A percentile compares a stretch with the other conserved stretches of the same genome.
phyloP scores from a whole-genome alignment of 2,113 vertebrate species.

The Crotophaga sulcirostris region DNA sequence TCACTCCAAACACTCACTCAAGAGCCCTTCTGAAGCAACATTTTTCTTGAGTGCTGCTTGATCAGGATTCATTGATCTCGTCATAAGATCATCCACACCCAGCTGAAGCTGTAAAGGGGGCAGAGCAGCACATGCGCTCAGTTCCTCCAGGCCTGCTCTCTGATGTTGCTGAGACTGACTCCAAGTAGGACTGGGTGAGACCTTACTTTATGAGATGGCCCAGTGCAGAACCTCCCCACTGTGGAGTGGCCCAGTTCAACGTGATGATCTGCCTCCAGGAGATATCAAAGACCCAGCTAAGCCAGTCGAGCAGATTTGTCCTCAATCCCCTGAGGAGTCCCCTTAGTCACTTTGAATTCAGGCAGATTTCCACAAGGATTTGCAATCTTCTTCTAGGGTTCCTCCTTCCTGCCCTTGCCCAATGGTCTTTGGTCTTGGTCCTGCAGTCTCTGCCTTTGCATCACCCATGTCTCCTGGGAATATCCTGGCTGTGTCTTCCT shows the following conservation, averaged over 20 bases:
- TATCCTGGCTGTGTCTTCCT: neutral
- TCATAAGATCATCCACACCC: neutral
- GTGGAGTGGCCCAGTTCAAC: fast-evolving
- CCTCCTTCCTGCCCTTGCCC: neutral
- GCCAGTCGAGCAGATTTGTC: neutral
- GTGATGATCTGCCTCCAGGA: neutral
- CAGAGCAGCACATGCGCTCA: neutral
- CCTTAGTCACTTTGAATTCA: neutral
- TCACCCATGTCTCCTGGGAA: fast-evolving
- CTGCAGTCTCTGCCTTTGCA: neutral
- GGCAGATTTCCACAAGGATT: too few species aligned
- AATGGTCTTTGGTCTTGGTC: neutral
- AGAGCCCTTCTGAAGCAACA: neutral
- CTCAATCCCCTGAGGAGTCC: neutral
- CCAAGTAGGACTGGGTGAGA: neutral
- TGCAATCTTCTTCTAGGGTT: neutral
- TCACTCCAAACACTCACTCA: neutral
- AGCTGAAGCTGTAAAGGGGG: neutral
- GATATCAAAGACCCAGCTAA: neutral
- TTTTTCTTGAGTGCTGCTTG: slow-evolving; percentile 53
- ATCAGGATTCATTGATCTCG: slow-evolving; percentile 14
- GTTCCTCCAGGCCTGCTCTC: neutral
- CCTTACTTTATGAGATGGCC: neutral
- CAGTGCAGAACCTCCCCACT: neutral
- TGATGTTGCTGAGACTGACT: neutral